Evolutionary conservation across 2,797 vertebrate species (phyloP).

Genomic region (Anguilla pacifica): DNA sequence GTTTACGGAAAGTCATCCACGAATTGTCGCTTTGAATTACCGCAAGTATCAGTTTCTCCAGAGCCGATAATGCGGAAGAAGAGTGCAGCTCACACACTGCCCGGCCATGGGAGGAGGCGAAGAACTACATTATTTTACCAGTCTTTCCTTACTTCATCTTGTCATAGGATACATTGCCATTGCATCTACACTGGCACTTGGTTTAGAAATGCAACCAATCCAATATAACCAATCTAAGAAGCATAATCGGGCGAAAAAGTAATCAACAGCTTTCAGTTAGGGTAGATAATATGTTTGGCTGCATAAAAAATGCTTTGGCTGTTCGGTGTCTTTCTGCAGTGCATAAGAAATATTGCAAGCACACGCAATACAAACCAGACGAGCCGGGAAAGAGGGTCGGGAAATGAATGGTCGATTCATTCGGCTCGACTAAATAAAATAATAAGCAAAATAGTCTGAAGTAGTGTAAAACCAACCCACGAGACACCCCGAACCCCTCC

Average conservation of each 20-base stretch:
- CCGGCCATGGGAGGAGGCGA: neutral
- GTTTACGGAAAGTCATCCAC: conserved; percentile 7
- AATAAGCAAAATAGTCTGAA: neutral
- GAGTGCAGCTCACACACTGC: neutral
- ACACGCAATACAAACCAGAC: neutral
- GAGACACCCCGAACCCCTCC: neutral
- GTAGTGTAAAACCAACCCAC: neutral
- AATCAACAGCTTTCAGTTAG: neutral
- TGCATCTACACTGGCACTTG: neutral
- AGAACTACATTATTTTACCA: neutral
- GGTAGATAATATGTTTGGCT: neutral
- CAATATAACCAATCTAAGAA: neutral
- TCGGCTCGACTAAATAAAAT: neutral
- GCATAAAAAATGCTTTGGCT: neutral
- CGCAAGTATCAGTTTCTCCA: neutral
- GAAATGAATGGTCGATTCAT: neutral
- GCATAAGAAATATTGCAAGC: neutral
- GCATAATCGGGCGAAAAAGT: neutral
- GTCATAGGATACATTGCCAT: neutral
- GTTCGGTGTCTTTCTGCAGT: neutral
- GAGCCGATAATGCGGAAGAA: neutral
- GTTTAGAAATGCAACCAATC: neutral
- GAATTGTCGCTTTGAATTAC: conserved; percentile 12
- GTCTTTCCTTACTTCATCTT: neutral
- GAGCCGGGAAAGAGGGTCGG: neutral